A percentile compares a stretch with the other conserved stretches of the same genome.
These are phyloP conservation scores for Stenolophus ochropezus DNA, from an alignment of 2,888 invertebrate species.

Conservation along the genomic window DNA sequence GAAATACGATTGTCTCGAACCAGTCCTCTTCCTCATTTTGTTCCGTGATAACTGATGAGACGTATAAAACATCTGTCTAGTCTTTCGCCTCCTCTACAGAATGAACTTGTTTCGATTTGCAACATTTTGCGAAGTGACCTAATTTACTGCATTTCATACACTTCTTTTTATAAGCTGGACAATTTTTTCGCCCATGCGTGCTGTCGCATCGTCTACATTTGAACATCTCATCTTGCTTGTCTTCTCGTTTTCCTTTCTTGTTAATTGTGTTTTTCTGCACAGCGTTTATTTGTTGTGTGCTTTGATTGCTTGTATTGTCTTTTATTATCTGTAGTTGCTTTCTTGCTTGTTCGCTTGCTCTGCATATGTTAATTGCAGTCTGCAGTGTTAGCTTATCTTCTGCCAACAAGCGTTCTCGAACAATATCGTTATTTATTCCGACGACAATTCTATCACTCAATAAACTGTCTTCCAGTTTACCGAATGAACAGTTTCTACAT, in stretches of 20 bases:
- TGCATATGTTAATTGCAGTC: background rate
- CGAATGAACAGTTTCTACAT: too few relatives aligned
- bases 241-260: background rate
- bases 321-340: background rate
- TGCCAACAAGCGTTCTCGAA: too few relatives aligned
- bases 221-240: background rate
- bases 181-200: background rate
- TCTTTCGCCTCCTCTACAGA: background rate
- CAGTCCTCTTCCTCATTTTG: background rate
- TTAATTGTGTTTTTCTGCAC: background rate
- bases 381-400: background rate
- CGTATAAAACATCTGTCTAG: background rate
- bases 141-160: conserved; percentile 1
- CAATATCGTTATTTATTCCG: too few relatives aligned
- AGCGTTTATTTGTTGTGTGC: background rate
- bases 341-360: background rate
- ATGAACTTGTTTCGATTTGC: background rate
- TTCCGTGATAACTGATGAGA: background rate
- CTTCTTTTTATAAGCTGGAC: background rate
- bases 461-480: too few relatives aligned
- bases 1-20: background rate
- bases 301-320: background rate
- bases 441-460: too few relatives aligned
- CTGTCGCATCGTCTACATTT: conserved; percentile 2
- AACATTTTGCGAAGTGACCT: conserved; percentile 5